phyloP scores from a whole-genome alignment of 2,888 invertebrate species.

The Macrophya annulata region DNA sequence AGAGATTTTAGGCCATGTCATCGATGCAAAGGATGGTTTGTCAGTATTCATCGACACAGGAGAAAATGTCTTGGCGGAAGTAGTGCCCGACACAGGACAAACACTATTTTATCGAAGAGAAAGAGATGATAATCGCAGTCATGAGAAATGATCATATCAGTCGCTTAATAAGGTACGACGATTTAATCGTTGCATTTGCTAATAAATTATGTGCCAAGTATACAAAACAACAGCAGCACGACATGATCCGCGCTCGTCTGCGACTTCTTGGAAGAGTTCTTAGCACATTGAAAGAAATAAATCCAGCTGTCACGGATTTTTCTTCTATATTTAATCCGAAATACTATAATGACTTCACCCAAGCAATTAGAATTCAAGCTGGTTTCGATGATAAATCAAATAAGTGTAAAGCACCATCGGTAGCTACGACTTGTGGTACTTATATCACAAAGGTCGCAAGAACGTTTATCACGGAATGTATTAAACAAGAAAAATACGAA shows the following conservation, averaged over 20 bases:
- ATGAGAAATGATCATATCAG: constrained; percentile 56
- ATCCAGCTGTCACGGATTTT: constrained; percentile 50
- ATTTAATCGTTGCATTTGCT: constrained; percentile 57
- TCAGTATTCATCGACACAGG: constrained; percentile 51
- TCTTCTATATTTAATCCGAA: constrained; percentile 51
- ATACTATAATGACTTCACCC: constrained; percentile 43
- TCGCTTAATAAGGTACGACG: constrained; percentile 56
- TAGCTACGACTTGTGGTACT: constrained; percentile 41
- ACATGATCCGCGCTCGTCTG: constrained; percentile 57
- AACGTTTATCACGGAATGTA: constrained; percentile 55
- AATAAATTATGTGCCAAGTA: constrained; percentile 58
- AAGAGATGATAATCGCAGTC: constrained; percentile 54
- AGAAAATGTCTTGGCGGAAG: constrained; percentile 39
- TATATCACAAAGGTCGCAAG: constrained; percentile 58
- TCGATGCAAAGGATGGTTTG: constrained; percentile 47
- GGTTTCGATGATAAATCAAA: constrained; percentile 48
- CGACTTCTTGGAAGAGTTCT: constrained; percentile 58
- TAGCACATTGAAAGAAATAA: constrained; percentile 53
- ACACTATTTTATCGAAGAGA: constrained; percentile 50
- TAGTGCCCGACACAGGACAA: constrained; percentile 34
- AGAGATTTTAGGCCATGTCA: constrained; percentile 46
- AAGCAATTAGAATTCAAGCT: constrained; percentile 47
- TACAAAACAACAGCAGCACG: constrained; percentile 57
- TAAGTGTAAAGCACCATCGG: constrained; percentile 56
- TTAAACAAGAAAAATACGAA: constrained; percentile 55